Evolutionary conservation across 2,113 vertebrate genomes (phyloP).

Genomic region (Delphinus delphis): DNA sequence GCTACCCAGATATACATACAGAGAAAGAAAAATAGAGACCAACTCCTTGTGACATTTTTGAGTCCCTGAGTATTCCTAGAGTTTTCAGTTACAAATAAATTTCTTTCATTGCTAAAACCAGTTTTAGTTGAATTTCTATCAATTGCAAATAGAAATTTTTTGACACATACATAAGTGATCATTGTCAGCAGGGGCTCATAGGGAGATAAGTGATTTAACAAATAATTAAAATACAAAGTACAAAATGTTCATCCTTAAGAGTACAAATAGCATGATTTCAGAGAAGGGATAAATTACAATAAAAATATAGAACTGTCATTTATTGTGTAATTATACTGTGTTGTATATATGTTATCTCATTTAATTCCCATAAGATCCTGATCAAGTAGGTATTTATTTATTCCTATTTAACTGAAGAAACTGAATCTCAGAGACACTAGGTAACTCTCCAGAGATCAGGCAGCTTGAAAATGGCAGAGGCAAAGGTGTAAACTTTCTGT

Average conservation of each 20-base stretch:
- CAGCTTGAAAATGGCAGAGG: neutral
- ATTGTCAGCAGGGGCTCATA: neutral
- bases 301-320: neutral
- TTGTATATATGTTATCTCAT: neutral
- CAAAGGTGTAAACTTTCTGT: neutral
- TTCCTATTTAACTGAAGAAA: neutral
- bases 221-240: neutral
- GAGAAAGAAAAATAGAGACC: neutral
- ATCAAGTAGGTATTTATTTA: neutral
- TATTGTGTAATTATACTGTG: neutral
- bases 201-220: neutral
- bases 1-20: neutral
- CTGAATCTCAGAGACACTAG: neutral
- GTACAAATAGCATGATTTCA: neutral
- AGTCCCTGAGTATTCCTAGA: neutral
- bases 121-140: neutral
- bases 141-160: neutral
- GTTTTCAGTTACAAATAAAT: neutral
- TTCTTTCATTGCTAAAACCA: neutral
- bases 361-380: neutral
- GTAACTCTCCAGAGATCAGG: neutral
- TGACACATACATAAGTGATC: neutral
- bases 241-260: neutral
- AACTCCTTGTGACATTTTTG: neutral
- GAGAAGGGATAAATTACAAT: neutral